Conservation (phyloP, 2,888 invertebrate species). For the Platycheirus albimanus region DNA sequence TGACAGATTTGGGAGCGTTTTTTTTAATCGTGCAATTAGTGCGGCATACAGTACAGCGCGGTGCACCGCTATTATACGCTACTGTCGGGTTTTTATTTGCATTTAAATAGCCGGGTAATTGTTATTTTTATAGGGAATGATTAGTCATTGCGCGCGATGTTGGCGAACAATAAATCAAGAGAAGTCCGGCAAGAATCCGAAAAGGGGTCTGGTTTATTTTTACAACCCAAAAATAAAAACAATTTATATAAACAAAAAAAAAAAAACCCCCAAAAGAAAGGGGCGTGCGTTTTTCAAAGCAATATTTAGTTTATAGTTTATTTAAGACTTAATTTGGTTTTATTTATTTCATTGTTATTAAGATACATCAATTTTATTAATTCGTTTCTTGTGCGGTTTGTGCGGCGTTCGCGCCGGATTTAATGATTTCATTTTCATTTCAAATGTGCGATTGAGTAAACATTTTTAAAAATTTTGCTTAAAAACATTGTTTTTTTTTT, state of each 20-base stretch:
- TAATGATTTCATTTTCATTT: not conserved
- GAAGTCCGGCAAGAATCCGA: constrained; percentile 47
- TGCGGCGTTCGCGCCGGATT: too few relatives aligned
- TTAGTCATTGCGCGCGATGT: constrained; percentile 53
- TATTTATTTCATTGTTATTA: not conserved
- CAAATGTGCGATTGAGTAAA: not conserved
- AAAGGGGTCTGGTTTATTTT: constrained; percentile 54
- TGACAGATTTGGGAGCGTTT: constrained; percentile 73
- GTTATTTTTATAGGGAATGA: constrained; percentile 66
- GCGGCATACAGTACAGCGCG: constrained; percentile 63
- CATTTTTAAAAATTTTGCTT: not conserved
- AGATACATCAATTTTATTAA: not conserved
- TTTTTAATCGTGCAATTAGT: constrained; percentile 72
- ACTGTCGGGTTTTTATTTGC: constrained; percentile 53
- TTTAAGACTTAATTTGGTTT: not conserved
- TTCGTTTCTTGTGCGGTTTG: not conserved
- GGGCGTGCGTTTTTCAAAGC: constrained; percentile 29
- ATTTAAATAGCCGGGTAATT: constrained; percentile 70
- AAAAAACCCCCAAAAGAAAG: constrained; percentile 29
- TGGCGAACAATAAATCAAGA: constrained; percentile 56
- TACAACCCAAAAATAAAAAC: constrained; percentile 21
- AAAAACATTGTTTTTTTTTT: too few relatives aligned
- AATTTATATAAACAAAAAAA: constrained; percentile 17
- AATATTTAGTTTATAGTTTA: not conserved
- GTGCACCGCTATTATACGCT: constrained; percentile 55